Evolutionary conservation across 2,888 invertebrate genomes (phyloP).

Genomic region (Athrips mouffetella): DNA sequence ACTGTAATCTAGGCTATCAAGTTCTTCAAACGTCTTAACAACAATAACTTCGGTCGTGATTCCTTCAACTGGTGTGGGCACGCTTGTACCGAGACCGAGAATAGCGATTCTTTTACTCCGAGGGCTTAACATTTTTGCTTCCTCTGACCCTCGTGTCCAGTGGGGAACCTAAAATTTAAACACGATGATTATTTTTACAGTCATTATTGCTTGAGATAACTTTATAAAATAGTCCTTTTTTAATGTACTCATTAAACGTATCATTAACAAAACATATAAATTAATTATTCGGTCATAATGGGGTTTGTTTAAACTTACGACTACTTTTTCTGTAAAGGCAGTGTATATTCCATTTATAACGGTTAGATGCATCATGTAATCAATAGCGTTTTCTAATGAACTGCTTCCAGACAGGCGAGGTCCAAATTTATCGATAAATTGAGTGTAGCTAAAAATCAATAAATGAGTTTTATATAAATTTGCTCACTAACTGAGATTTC

Average conservation of each 20-base stretch:
- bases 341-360: conserved; percentile 51
- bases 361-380: conserved; percentile 75
- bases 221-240: background rate
- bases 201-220: background rate
- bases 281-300: too few relatives aligned
- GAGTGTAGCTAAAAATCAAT: conserved; percentile 43
- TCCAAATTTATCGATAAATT: conserved; percentile 77
- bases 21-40: conserved; percentile 82
- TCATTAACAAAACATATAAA: too few relatives aligned
- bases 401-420: conserved; percentile 79
- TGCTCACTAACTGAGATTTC: background rate
- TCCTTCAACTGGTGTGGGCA: conserved; percentile 82
- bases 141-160: conserved; percentile 81
- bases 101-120: conserved; percentile 78
- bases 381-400: conserved; percentile 81
- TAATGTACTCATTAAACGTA: background rate
- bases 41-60: conserved; percentile 85
- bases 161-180: conserved; percentile 46
- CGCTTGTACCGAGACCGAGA: conserved; percentile 83
- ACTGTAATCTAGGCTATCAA: conserved; percentile 64
- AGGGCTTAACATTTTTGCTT: conserved; percentile 79
- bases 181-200: background rate
- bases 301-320: conserved; percentile 35
- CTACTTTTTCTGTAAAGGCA: conserved; percentile 83
- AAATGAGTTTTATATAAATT: background rate